Evolutionary conservation across 2,888 invertebrate species (phyloP), one percentile per base, ranked within the genome.

Genomic region (Salticus scenicus): DNA sequence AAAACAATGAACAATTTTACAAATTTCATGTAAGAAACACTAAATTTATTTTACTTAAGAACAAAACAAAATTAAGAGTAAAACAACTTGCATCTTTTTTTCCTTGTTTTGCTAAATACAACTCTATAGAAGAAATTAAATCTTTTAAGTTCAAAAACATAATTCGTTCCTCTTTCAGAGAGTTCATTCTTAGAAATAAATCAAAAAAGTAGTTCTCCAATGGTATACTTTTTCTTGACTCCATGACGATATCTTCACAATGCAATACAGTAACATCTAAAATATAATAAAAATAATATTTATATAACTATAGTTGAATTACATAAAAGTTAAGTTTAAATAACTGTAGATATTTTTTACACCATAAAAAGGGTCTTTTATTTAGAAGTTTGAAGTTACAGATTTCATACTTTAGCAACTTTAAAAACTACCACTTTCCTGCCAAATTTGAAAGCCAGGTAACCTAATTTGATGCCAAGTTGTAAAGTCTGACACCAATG

Each of bases 111-210:
- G 41, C 71, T 8, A 82, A 51, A 24, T 76, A 82, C 2, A 82
- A 41, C 42, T 82, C 76, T 47, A 76, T 24, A 2, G 71, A 63
- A 47, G 51, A 69, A 24, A 64, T 41, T 27, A 82, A 42, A 20
- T 82, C 82, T 47, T 82, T 82, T 14, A 70, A 67, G 14, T 47
- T 66, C 17, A 82, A 24, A 33, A 76, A 82, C 75, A 76, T 76
- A n/a, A 37, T 42, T 57, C 70, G 42, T 17, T 82, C 75, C 42
- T 75, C 70, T 31, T 82, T 69, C 24, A 82, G 71, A 5, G 76
- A 31, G 12, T 64, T 42, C n/a, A 82, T 71, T 10, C 4, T 17
- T 20, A 69, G 24, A 64, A 42, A 70, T 4, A 76, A 30, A n/a
- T 71, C 64, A 17, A 76, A 64, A 12, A 71, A 20, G n/a, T 64